Conservation (phyloP, 2,113 vertebrate species). For the Gymnorhina tibicen region DNA sequence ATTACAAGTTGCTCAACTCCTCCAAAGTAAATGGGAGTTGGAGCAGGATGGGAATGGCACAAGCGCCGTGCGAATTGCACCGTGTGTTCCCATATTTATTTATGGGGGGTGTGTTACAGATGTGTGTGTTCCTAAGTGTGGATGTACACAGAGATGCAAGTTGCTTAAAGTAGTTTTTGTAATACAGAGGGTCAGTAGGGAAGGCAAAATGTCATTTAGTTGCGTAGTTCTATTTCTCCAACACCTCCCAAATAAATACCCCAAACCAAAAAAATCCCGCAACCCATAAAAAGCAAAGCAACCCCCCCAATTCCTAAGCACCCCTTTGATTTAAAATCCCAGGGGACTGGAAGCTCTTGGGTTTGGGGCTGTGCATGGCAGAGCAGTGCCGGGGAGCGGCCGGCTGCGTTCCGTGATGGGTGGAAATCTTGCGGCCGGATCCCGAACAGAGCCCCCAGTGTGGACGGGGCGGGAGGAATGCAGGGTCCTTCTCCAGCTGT, state of each 20-base stretch:
- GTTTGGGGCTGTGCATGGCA: not conserved
- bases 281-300: not conserved
- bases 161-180: not conserved
- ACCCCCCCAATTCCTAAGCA: not conserved
- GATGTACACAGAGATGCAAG: not conserved
- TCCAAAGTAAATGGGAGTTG: not conserved
- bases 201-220: not conserved
- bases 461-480: conserved; percentile 67
- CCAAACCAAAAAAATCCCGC: not conserved
- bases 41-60: not conserved
- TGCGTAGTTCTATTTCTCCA: not conserved
- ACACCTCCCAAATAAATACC: not conserved
- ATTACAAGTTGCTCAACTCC: not conserved
- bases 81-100: not conserved
- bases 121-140: rapidly evolving
- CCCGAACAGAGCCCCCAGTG: conserved; percentile 72
- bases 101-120: not conserved
- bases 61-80: rapidly evolving
- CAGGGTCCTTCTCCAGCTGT: conserved; percentile 74
- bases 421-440: conserved; percentile 50
- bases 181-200: rapidly evolving
- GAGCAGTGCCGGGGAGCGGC: not conserved
- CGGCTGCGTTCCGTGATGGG: not conserved
- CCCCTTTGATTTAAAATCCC: not conserved
- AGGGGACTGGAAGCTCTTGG: not conserved